Base-by-base conservation (phyloP, 2,113 vertebrate genomes). In the Hepsetus odoe region DNA sequence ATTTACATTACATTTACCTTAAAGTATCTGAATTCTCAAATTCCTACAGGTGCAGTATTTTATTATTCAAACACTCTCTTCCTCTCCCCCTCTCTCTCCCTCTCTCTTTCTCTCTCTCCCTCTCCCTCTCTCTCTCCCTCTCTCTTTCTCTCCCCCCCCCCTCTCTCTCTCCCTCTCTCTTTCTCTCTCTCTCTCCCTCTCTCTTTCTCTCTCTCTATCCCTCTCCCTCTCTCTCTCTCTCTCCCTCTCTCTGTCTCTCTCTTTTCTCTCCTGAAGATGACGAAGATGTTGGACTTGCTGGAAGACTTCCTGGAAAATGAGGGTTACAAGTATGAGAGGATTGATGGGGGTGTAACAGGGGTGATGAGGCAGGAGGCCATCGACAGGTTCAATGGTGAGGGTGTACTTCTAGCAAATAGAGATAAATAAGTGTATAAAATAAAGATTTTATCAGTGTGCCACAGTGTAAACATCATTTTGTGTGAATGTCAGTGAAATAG, bases 331-430 rank as follows among this genome's bases (percentile, higher is more conserved):
- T 99, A 99, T 0, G 98, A 99, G 82, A 90, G 98, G 28, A 98
- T 99, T 55, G 97, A 99, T 68, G 97, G 98, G 68, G 95, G 96
- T 16, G 97, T 99, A 83, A 99, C 97, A 1, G 98, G 98, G 33
- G 96, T 93, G 79, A 93, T 99, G 95, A 95, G 98, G 44, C 98
- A 99, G 80, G 98, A 99, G 79, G 97, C 98, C 75, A 99, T 99
- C 20, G 97, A 99, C 89, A 94, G 97, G 28, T 99, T 99, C 88
- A 99, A 99, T 46, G 97, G 98, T 98, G 83, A 87, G 85, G 40
- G 55, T 13, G 28, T n/a, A 67, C 10, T 40, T 40, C n/a, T 6
- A 40, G n/a, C n/a, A 40, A 40, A 40, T 5, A 40, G 5, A 6
- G 10, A 40, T 40, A 40, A 40, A 5, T 40, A 5, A 40, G 5